Evolutionary conservation across 1,140 invertebrate genomes (phyloP).

Genomic region (Leptinotarsa undecemlineata): DNA sequence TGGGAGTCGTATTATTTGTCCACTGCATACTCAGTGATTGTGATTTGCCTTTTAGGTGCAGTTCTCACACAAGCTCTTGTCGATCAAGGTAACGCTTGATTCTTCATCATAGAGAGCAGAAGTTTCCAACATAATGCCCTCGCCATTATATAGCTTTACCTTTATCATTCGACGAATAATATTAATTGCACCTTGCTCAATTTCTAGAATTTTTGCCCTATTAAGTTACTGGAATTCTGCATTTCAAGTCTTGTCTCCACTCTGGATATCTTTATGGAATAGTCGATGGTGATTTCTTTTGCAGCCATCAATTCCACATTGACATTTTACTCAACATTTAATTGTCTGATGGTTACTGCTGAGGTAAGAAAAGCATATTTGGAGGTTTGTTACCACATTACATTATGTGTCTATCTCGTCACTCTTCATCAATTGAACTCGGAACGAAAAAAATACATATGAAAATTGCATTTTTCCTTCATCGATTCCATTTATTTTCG

Average conservation of each 20-base stretch:
- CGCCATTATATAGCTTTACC: not conserved
- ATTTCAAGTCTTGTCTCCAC: not conserved
- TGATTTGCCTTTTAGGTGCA: not conserved
- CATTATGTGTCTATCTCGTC: too few species aligned
- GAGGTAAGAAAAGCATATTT: too few species aligned
- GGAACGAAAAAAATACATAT: too few species aligned
- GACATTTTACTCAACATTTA: too few species aligned
- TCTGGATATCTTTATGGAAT: not conserved
- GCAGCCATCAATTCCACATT: too few species aligned
- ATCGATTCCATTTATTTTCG: too few species aligned
- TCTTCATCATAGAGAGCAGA: not conserved
- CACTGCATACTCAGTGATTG: not conserved
- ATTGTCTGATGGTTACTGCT: too few species aligned
- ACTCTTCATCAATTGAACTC: too few species aligned
- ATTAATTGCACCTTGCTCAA: not conserved
- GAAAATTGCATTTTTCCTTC: too few species aligned
- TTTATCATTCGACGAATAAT: not conserved
- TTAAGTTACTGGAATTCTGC: not conserved
- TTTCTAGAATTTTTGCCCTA: not conserved
- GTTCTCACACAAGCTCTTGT: not conserved
- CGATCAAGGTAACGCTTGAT: not conserved
- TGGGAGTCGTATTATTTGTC: not conserved
- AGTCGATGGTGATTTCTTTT: not conserved
- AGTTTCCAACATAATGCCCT: not conserved
- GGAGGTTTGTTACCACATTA: too few species aligned